Conservation (phyloP, 2,888 invertebrate genomes). For the Lithophane leautieri region DNA sequence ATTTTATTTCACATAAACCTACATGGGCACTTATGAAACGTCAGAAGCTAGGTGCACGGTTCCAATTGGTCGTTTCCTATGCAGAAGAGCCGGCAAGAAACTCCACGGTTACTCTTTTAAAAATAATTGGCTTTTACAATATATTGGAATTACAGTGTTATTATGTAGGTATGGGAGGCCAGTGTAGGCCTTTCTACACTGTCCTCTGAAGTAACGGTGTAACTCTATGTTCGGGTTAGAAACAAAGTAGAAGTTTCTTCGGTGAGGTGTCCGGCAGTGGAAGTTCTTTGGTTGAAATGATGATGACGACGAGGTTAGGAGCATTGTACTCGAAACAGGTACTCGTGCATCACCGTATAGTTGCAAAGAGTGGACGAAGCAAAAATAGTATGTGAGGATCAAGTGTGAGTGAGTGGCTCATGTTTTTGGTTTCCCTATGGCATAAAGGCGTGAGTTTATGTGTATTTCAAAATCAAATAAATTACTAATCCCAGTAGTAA, state of each 20-base stretch:
- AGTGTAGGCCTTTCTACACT: no score
- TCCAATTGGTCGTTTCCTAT: no score
- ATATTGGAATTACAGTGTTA: no score
- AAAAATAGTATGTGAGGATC: background rate
- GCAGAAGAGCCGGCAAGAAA: no score
- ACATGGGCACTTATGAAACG: no score
- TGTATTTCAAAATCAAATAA: background rate
- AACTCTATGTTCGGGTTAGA: background rate
- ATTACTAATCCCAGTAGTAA: background rate
- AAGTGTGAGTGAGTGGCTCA: no score
- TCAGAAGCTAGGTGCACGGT: no score
- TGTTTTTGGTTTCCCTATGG: background rate
- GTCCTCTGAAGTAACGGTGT: no score
- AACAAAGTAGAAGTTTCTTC: background rate
- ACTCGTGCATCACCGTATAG: background rate
- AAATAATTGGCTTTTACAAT: no score
- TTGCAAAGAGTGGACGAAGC: background rate
- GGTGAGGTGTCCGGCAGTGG: background rate
- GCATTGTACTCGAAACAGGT: background rate
- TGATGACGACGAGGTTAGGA: background rate
- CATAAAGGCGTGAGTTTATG: background rate
- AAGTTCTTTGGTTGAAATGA: background rate
- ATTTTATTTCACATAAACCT: no score
- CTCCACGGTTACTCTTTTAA: no score
- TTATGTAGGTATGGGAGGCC: no score